phyloP scores from a whole-genome alignment of 2,888 invertebrate genomes.

The Euplexia lucipara region DNA sequence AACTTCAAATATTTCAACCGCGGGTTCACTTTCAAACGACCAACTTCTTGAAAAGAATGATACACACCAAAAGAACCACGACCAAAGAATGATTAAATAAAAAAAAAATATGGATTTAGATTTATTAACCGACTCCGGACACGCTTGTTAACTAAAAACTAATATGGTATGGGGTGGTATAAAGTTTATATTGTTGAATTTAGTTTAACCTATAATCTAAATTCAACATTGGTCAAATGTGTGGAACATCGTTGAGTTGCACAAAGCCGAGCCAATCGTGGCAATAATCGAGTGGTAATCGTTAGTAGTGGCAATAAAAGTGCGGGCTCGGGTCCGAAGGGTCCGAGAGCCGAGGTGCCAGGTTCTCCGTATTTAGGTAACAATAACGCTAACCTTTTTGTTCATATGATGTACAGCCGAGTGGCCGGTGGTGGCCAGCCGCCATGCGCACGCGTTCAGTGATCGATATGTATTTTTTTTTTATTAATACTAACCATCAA shows the following conservation, averaged over 20 bases:
- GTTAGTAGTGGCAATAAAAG: constrained; percentile 48
- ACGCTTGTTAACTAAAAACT: constrained; percentile 13
- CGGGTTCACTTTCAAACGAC: constrained; percentile 3
- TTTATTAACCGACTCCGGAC: constrained; percentile 6
- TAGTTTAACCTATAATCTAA: too few species aligned
- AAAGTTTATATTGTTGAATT: too few species aligned
- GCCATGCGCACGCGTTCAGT: constrained; percentile 62
- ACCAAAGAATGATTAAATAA: not conserved
- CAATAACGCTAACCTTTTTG: constrained; percentile 71
- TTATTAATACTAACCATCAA: constrained; percentile 12
- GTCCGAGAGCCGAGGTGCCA: constrained; percentile 25
- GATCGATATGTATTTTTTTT: constrained; percentile 26
- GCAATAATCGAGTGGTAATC: constrained; percentile 43
- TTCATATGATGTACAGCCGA: constrained; percentile 71
- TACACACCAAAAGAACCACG: not conserved
- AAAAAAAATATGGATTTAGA: not conserved
- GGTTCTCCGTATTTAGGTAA: constrained; percentile 73
- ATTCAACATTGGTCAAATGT: constrained; percentile 16
- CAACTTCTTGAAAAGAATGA: not conserved
- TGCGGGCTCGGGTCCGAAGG: constrained; percentile 16
- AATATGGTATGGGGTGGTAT: too few species aligned
- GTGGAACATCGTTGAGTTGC: constrained; percentile 13
- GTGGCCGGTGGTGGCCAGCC: constrained; percentile 42
- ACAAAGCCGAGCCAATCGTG: constrained; percentile 28
- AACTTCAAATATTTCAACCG: constrained; percentile 71